Percentiles rank a stretch among this genome's conserved stretches.
phyloP scores from a whole-genome alignment of 2,797 vertebrate species.

The Podarcis siculus region DNA sequence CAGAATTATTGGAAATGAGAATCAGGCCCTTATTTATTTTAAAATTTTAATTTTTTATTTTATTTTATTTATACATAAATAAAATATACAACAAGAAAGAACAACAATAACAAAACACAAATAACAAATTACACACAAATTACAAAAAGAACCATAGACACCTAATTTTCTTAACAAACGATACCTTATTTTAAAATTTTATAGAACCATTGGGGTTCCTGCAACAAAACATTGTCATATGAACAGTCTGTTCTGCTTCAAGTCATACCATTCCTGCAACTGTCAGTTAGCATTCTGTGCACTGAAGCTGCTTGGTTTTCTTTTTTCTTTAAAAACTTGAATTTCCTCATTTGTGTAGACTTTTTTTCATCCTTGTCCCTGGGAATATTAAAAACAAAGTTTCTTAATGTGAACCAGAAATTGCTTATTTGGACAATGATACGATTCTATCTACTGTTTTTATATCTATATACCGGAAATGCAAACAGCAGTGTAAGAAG shows the following conservation, averaged over 20 bases:
- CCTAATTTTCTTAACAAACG: too few species aligned
- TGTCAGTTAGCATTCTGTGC: background rate
- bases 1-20: background rate
- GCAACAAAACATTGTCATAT: background rate
- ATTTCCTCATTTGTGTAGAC: background rate
- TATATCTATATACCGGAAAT: background rate
- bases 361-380: background rate
- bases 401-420: background rate
- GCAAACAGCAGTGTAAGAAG: background rate
- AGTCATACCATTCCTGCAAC: background rate
- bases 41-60: too few species aligned
- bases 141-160: too few species aligned
- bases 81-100: too few species aligned
- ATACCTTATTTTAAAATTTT: background rate
- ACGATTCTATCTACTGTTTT: background rate
- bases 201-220: background rate
- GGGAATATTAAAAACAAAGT: background rate
- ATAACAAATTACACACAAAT: too few species aligned
- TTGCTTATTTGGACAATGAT: background rate
- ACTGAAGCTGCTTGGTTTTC: background rate
- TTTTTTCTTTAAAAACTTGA: background rate
- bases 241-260: background rate
- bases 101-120: too few species aligned
- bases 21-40: background rate
- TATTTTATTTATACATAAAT: too few species aligned